Base-by-base conservation (phyloP, 2,797 vertebrate species). In the Sebastes iracundus region DNA sequence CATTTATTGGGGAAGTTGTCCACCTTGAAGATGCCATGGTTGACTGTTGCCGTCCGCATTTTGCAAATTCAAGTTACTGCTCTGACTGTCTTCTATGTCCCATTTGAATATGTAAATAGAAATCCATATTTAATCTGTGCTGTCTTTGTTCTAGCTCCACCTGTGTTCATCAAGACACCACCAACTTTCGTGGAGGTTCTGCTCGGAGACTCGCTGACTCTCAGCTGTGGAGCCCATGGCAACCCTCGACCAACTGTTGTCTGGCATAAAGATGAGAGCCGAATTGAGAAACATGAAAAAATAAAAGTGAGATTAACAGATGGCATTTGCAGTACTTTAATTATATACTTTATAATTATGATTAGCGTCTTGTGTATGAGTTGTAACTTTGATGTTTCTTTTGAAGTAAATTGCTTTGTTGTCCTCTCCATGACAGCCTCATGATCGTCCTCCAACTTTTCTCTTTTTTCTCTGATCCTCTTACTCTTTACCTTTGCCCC, bases 241-340 rank as follows among this genome's bases (percentile, higher is more conserved):
- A 99, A 97, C 88, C 98, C 98, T 32, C 96, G 95, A 55, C 98
- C 98, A 3, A 93, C 93, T 3, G 92, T 99, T 70, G 94, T 95
- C 82, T 99, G 98, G 98, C 97, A 96, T 83, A 97, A 97, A 92
- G 96, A 96, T 0, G 95, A 96, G 75, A 92, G 88, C 81, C 93
- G 90, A 2, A 85, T 97, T 8, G 94, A 94, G 81, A 96, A 92
- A 25, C 95, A 95, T 70, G 93, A 95, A 85, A 93, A 96, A 4
- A 93, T 98, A 77, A 96, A 98, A 96, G 97, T 98, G 92, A 92
- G 94, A 83, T 80, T 65, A 72, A 71, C 70, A 86, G 79, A 87
- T 88, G 83, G 77, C 22, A 75, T 84, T 79, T 61, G 65, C 72
- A 73, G 65, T 66, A 72, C 79, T 88, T 80, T 79, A 56, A 87